phyloP scores from a whole-genome alignment of 2,888 invertebrate genomes.

The Mythimna loreyi region DNA sequence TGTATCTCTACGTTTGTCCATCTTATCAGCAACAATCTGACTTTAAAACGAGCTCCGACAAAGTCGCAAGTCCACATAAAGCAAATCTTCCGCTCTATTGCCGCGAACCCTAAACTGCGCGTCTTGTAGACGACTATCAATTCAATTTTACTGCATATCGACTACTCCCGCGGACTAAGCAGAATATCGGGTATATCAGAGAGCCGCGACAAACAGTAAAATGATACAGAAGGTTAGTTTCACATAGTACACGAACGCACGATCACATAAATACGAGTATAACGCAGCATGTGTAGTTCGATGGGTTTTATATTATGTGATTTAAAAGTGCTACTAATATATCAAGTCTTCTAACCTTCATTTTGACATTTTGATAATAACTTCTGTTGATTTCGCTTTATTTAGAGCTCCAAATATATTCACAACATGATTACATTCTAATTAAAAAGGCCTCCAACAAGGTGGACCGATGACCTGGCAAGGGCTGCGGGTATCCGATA shows the following conservation, averaged over 20 bases:
- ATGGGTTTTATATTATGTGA: too few species aligned
- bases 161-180: conserved; percentile 67
- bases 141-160: conserved; percentile 76
- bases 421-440: too few species aligned
- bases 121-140: conserved; percentile 61
- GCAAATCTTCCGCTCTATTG: conserved; percentile 53
- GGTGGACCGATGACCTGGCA: too few species aligned
- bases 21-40: conserved; percentile 33
- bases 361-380: not conserved
- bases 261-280: not conserved
- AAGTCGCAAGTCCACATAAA: conserved; percentile 56
- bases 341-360: not conserved
- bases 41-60: conserved; percentile 46
- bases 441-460: too few species aligned
- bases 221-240: conserved; percentile 20
- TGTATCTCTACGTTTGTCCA: not conserved
- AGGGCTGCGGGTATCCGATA: too few species aligned
- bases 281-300: too few species aligned
- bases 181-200: conserved; percentile 53
- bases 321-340: not conserved
- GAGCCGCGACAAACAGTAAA: conserved; percentile 7
- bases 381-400: not conserved
- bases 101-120: conserved; percentile 58
- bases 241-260: too few species aligned
- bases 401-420: not conserved